phyloP scores from a whole-genome alignment of 2,888 invertebrate species.

The Zygogramma bicolorata region DNA sequence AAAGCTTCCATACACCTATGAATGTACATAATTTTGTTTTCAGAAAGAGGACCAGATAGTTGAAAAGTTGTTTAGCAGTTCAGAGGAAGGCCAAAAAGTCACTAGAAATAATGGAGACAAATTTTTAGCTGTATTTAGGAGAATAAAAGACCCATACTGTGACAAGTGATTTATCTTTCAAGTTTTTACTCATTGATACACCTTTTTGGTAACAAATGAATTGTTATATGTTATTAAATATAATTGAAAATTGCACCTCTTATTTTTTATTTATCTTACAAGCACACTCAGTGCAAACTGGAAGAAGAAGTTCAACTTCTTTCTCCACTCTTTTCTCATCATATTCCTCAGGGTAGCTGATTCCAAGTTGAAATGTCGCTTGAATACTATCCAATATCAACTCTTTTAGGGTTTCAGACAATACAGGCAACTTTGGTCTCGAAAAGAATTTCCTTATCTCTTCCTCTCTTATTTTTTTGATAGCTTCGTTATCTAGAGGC shows the following conservation, averaged over 20 bases:
- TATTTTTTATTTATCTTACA: not conserved
- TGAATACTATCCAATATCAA: conserved; percentile 55
- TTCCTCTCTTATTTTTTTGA: conserved; percentile 42
- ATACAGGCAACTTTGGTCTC: conserved; percentile 47
- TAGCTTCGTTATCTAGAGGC: conserved; percentile 31
- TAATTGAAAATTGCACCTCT: too few relatives aligned
- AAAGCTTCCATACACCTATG: too few relatives aligned
- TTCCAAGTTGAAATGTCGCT: conserved; percentile 51
- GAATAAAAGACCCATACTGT: conserved; percentile 70
- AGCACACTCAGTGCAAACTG: not conserved
- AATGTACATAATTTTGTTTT: not conserved
- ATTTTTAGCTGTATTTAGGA: conserved; percentile 89
- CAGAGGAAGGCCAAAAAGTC: conserved; percentile 99
- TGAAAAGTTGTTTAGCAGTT: conserved; percentile 90
- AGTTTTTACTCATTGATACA: not conserved
- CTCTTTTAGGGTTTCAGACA: conserved; percentile 54
- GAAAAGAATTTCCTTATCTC: conserved; percentile 50
- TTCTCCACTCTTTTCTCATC: conserved; percentile 33
- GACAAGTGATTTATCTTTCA: not conserved
- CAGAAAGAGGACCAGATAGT: conserved; percentile 87
- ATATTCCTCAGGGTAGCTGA: conserved; percentile 12
- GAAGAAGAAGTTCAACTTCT: conserved; percentile 25
- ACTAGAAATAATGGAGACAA: conserved; percentile 94
- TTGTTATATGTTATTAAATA: not conserved
- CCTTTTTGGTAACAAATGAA: not conserved